Conservation (phyloP, 2,888 invertebrate genomes). For the Meloe dianella region DNA sequence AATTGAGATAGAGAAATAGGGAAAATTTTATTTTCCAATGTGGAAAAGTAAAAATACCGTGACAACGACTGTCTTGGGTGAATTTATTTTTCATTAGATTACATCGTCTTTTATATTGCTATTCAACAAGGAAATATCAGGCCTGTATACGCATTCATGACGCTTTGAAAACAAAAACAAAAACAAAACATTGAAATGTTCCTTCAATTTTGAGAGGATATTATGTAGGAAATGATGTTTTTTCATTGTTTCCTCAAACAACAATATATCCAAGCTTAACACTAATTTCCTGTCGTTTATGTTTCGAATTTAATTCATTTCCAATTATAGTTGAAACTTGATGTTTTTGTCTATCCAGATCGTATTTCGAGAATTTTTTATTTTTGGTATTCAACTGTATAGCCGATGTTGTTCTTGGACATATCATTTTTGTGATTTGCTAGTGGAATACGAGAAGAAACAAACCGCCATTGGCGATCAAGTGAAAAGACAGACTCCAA, state of each 20-base stretch:
- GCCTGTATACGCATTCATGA: constrained; percentile 23
- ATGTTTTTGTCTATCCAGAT: neutral
- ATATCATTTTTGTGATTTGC: constrained; percentile 21
- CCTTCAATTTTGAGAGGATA: constrained; percentile 21
- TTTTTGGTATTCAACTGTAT: constrained; percentile 7
- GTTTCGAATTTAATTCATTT: neutral
- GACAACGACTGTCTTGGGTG: constrained; percentile 24
- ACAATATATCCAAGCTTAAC: constrained; percentile 10
- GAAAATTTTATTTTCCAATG: neutral
- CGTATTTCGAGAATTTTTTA: neutral
- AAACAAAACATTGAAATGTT: constrained; percentile 28
- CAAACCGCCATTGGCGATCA: constrained; percentile 29
- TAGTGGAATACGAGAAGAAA: neutral
- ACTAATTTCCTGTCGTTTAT: neutral
- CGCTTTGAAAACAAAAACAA: constrained; percentile 27
- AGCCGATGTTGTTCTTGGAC: neutral
- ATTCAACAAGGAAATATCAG: constrained; percentile 28
- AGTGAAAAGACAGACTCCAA: constrained; percentile 14
- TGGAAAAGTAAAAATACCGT: constrained; percentile 22
- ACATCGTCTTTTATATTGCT: constrained; percentile 31
- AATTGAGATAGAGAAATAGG: constrained; percentile 23
- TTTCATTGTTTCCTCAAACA: too few relatives aligned
- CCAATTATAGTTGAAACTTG: neutral
- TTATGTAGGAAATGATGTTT: constrained; percentile 21
- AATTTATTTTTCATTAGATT: constrained; percentile 37